Conservation (phyloP, 2,888 invertebrate species). For the Caradrina clavipalpis region DNA sequence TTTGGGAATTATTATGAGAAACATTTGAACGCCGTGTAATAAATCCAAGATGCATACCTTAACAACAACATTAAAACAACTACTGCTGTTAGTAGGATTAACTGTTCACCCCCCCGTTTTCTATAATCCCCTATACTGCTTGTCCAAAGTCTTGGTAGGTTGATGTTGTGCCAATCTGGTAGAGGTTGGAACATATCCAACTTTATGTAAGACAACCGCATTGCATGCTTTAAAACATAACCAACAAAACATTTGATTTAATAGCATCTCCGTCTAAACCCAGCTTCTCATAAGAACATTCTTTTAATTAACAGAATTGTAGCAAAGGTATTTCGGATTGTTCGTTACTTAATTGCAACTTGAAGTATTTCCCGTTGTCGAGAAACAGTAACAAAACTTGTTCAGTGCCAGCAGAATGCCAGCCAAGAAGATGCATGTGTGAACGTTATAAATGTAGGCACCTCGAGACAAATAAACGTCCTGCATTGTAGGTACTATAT, state of each 20-base stretch:
- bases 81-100: not conserved
- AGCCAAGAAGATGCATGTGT: conserved; percentile 20
- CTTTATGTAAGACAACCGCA: conserved; percentile 46
- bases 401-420: conserved; percentile 36
- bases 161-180: conserved; percentile 35
- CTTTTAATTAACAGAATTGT: conserved; percentile 26
- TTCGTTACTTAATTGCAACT: conserved; percentile 49
- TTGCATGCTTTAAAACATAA: conserved; percentile 43
- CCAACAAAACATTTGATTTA: conserved; percentile 45
- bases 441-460: conserved; percentile 34
- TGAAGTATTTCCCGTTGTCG: conserved; percentile 54
- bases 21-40: too few relatives aligned
- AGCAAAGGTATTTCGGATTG: conserved; percentile 48
- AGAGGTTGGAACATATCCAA: conserved; percentile 52
- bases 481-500: not conserved
- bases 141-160: conserved; percentile 30
- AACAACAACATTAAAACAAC: not conserved
- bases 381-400: conserved; percentile 45
- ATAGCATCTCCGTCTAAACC: conserved; percentile 31
- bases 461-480: conserved; percentile 13
- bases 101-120: conserved; percentile 2
- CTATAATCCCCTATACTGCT: conserved; percentile 35
- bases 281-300: conserved; percentile 22
- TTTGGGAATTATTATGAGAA: not conserved
- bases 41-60: not conserved